A percentile compares a stretch with the other conserved stretches of the same genome.
These are phyloP conservation scores for Melanaphis sacchari DNA, from an alignment of 1,140 invertebrate genomes.

Conservation along the genomic window DNA sequence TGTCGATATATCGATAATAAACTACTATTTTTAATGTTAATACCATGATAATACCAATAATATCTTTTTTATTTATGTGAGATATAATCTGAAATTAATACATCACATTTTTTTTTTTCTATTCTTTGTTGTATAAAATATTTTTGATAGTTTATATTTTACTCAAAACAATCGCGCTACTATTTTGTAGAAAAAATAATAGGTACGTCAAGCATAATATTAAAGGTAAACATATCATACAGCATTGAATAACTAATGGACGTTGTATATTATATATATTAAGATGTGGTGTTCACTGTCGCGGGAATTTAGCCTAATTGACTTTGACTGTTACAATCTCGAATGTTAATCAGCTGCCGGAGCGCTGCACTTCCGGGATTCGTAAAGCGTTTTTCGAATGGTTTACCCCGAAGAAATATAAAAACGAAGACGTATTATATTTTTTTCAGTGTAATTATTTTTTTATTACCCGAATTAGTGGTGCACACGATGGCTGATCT, in stretches of 20 bases:
- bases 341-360: not conserved
- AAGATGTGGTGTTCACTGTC: not conserved
- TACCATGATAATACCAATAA: too few relatives aligned
- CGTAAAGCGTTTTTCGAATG: constrained; percentile 30
- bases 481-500: constrained; percentile 2
- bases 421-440: not conserved
- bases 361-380: constrained; percentile 25
- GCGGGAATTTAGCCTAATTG: not conserved
- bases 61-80: too few relatives aligned
- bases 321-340: not conserved
- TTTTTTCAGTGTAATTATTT: constrained; percentile 43
- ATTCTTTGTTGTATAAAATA: too few relatives aligned
- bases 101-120: too few relatives aligned
- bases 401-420: not conserved
- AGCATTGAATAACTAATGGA: not conserved
- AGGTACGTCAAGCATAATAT: not conserved
- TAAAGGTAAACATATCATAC: not conserved
- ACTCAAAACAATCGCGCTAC: not conserved
- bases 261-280: not conserved
- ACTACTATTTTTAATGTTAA: too few relatives aligned
- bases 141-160: not conserved
- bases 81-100: too few relatives aligned
- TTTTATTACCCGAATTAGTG: constrained; percentile 44
- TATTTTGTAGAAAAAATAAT: not conserved
- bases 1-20: too few relatives aligned